Evolutionary conservation across 2,797 vertebrate genomes (phyloP).

Genomic region (Zalophus californianus): DNA sequence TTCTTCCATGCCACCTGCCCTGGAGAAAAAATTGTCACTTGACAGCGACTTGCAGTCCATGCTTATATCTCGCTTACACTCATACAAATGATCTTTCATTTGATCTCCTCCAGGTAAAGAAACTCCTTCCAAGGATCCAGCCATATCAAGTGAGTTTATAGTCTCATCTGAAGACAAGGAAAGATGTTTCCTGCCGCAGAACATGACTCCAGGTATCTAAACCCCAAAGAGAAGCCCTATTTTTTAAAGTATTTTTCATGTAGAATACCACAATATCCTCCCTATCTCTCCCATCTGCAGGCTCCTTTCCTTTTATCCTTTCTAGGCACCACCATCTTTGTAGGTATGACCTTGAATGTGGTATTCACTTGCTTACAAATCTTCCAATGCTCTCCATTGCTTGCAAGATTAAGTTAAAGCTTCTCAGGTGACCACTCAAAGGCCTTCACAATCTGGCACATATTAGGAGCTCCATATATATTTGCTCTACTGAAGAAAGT

Average conservation of each 20-base stretch:
- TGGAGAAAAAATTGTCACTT: neutral
- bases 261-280: neutral
- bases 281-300: neutral
- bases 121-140: conserved; percentile 80
- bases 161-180: conserved; percentile 67
- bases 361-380: neutral
- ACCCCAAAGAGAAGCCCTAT: neutral
- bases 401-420: neutral
- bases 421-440: neutral
- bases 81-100: neutral
- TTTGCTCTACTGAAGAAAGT: neutral
- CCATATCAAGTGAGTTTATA: conserved; percentile 36
- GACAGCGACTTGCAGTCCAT: neutral
- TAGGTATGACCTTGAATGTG: neutral
- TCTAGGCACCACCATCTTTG: neutral
- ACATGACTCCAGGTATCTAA: conserved; percentile 84
- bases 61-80: neutral
- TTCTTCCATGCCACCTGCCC: neutral
- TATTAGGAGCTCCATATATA: neutral
- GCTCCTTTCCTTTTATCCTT: neutral
- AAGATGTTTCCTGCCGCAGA: conserved; percentile 85
- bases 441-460: neutral
- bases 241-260: neutral
- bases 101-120: conserved; percentile 83
- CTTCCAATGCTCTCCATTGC: neutral